Conservation (phyloP, 1,140 invertebrate species). For the Stenopsyche tienmushanensis region DNA sequence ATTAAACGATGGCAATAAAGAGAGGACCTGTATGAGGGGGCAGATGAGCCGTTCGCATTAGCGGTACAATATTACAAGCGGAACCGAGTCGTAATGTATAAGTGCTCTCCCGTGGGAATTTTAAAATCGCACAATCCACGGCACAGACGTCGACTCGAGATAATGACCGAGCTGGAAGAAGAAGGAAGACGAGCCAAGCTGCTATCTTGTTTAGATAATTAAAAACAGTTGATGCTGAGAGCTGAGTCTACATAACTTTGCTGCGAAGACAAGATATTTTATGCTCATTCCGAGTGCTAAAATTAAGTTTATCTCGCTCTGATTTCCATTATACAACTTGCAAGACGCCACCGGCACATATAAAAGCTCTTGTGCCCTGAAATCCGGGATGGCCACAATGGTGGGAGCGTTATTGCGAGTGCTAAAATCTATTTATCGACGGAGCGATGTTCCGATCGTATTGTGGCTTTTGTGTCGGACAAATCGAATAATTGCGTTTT, state of each 20-base stretch:
- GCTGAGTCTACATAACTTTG: neutral
- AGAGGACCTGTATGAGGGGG: too few relatives aligned
- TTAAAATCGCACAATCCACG: slow-evolving; percentile 12
- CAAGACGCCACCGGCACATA: neutral
- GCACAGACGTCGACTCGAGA: slow-evolving; percentile 10
- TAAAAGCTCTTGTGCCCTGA: neutral
- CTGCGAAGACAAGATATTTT: slow-evolving; percentile 1
- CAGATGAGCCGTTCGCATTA: neutral
- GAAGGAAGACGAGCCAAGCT: neutral
- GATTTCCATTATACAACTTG: slow-evolving; percentile 15
- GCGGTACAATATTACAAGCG: neutral
- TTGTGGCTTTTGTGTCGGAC: too few relatives aligned
- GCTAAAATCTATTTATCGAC: too few relatives aligned
- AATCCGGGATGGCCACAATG: slow-evolving; percentile 1
- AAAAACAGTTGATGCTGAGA: slow-evolving; percentile 27
- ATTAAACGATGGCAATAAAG: neutral
- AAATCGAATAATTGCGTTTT: too few relatives aligned
- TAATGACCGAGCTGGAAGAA: slow-evolving; percentile 6
- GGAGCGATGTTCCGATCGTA: too few relatives aligned
- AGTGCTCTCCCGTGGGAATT: slow-evolving; percentile 10
- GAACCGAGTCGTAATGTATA: neutral
- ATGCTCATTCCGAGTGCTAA: slow-evolving; percentile 6
- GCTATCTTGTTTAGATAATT: slow-evolving; percentile 35
- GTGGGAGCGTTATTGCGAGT: too few relatives aligned
- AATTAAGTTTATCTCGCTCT: slow-evolving; percentile 27